phyloP scores from a whole-genome alignment of 92 coral and sea anemone species.

The Siderastrea siderea region DNA sequence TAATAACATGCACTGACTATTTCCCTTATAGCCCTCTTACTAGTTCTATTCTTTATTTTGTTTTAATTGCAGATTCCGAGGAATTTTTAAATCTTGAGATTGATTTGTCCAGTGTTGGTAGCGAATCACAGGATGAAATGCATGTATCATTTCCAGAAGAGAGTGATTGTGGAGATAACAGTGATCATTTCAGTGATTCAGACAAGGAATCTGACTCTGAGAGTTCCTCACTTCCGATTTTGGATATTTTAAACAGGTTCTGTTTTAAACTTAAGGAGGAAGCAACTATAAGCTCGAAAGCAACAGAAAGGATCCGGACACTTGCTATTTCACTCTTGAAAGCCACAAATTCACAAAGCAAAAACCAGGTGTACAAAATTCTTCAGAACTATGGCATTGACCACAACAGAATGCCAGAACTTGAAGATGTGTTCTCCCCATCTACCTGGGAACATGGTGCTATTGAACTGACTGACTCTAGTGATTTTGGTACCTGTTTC shows the following conservation, averaged over 20 bases:
- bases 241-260: not conserved
- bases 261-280: conserved; percentile 1
- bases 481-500: not conserved
- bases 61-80: too few species aligned
- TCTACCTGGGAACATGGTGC: not conserved
- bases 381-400: not conserved
- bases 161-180: not conserved
- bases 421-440: not conserved
- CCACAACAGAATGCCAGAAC: not conserved
- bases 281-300: not conserved
- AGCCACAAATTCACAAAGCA: not conserved
- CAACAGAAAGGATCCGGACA: not conserved
- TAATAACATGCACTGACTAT: not conserved
- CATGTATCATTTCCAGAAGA: not conserved
- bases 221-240: not conserved
- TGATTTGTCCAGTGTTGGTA: not conserved
- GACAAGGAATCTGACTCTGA: not conserved
- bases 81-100: too few species aligned
- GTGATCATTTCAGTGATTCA: not conserved
- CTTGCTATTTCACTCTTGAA: not conserved
- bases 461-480: not conserved
- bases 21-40: too few species aligned
- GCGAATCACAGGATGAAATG: not conserved
- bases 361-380: not conserved
- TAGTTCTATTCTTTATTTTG: too few species aligned